Conservation (phyloP, 1,140 invertebrate genomes). For the Saxidomus purpurata region DNA sequence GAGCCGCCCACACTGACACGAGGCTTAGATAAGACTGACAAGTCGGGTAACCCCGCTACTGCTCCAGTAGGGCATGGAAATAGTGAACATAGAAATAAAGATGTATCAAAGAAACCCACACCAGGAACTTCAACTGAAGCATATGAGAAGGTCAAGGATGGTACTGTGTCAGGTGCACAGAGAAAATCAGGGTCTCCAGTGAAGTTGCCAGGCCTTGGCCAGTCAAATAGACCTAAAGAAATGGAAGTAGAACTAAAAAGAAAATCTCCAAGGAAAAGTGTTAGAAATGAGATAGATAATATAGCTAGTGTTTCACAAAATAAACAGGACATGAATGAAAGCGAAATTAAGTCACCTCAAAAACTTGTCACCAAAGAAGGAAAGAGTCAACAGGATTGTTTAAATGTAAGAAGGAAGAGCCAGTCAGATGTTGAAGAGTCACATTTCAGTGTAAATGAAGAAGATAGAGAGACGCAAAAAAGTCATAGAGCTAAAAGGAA, state of each 20-base stretch:
- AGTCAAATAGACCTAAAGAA: neutral
- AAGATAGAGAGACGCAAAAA: neutral
- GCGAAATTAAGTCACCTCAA: neutral
- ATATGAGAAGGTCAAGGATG: neutral
- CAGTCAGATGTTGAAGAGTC: neutral
- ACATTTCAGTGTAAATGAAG: neutral
- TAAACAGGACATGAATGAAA: neutral
- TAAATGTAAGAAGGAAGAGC: neutral
- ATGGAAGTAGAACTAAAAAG: neutral
- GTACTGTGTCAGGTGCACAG: neutral
- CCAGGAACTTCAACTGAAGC: neutral
- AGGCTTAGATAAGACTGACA: neutral
- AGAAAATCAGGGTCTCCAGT: neutral
- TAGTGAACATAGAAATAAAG: too few species aligned
- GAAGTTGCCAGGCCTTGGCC: neutral
- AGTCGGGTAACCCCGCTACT: neutral
- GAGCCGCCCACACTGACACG: neutral
- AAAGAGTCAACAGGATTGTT: neutral
- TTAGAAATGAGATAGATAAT: neutral
- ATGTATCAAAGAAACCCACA: too few species aligned
- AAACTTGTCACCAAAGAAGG: neutral
- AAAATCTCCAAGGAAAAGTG: neutral
- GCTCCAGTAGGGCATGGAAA: neutral
- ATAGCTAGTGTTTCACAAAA: neutral
- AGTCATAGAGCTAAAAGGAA: neutral